Conservation (phyloP, 2,797 vertebrate genomes). For the Acrocephalus scirpaceus region DNA sequence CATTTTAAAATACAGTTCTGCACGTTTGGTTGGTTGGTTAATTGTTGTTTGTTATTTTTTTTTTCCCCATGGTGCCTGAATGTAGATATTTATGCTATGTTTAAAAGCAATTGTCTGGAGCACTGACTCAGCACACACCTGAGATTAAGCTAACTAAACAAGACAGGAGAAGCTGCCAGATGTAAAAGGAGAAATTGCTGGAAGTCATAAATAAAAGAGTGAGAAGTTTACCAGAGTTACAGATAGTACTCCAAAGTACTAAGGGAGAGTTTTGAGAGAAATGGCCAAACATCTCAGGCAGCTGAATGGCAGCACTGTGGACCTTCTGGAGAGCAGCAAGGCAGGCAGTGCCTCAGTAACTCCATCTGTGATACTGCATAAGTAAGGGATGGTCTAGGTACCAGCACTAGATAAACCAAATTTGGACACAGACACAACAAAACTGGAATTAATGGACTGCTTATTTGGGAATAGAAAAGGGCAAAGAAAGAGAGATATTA, state of each 20-base stretch:
- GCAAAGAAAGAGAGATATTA: not conserved
- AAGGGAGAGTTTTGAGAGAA: not conserved
- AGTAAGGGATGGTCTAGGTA: not conserved
- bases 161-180: not conserved
- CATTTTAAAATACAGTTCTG: not conserved
- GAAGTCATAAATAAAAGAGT: not conserved
- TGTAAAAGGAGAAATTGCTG: rapidly evolving
- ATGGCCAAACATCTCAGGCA: not conserved
- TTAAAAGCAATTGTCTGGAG: not conserved
- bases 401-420: not conserved
- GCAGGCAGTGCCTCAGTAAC: not conserved
- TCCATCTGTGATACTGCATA: rapidly evolving
- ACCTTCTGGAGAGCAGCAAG: not conserved
- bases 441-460: not conserved
- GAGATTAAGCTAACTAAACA: not conserved
- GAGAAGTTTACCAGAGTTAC: not conserved
- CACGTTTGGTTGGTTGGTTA: not conserved
- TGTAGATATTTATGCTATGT: not conserved
- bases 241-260: not conserved
- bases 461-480: not conserved
- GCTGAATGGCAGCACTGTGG: not conserved
- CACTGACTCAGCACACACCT: not conserved
- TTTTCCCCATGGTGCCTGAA: not conserved
- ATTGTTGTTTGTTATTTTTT: not conserved
- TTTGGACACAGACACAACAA: not conserved